phyloP scores from a whole-genome alignment of 2,888 invertebrate species.

The Hyposoter didymator region DNA sequence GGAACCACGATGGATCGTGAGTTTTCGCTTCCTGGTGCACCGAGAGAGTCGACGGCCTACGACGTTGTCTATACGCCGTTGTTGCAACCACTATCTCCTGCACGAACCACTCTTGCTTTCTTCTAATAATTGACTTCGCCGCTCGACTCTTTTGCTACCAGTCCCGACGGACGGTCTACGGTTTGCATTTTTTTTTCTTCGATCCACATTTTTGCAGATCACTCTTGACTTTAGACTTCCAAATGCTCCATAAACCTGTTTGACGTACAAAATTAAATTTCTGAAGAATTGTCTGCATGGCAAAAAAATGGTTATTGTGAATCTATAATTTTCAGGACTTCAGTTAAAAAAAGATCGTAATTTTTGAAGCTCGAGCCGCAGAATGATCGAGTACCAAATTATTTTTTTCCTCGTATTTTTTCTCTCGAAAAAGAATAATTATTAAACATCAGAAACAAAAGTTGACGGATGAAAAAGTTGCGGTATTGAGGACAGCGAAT shows the following conservation, averaged over 20 bases:
- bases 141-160: neutral
- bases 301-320: neutral
- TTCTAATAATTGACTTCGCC: conserved; percentile 42
- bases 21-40: conserved; percentile 78
- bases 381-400: neutral
- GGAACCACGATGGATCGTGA: conserved; percentile 45
- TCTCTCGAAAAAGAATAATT: neutral
- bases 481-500: neutral
- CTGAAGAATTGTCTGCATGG: neutral
- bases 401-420: neutral
- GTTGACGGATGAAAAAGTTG: neutral
- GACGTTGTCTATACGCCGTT: conserved; percentile 37
- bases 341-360: neutral
- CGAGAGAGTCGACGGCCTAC: conserved; percentile 59
- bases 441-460: neutral
- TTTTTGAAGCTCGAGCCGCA: neutral
- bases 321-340: neutral
- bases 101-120: conserved; percentile 57
- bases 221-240: neutral
- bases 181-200: neutral
- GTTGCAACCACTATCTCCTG: conserved; percentile 52
- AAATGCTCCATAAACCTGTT: neutral
- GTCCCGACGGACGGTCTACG: neutral
- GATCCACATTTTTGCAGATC: neutral
- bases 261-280: neutral